Evolutionary conservation across 1,140 invertebrate genomes (phyloP), one percentile per base, ranked within the genome.

Genomic region (Penaeus japonicus): DNA sequence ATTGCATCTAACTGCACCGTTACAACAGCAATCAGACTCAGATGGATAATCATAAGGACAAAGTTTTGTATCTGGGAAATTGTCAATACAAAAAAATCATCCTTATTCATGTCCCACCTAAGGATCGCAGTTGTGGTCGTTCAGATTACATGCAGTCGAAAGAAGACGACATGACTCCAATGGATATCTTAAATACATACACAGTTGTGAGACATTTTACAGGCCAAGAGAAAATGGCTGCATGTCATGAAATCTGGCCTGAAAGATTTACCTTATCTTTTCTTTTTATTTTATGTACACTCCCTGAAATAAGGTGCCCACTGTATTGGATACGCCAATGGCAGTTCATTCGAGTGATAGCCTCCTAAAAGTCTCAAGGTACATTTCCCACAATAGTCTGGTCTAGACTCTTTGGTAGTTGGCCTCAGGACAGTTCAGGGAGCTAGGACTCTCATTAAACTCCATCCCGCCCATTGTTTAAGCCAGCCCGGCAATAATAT

Each of bases 171-270:
- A 88, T 88, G 87, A 88, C 87, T 85, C 87, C 87, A 89, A 85
- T 89, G 87, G 87, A 89, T 89, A 55, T 84, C 65, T 62, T 78
- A 27, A 39, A 89, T 32, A 57, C 55, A 83, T 77, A 77, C 24
- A 65, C 77, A 24, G 77, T 10, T 70, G 77, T n/a, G 39, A 32
- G 73, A 65, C 30, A 54, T 80, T 77, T 83, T 53, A 84, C 82
- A 84, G 83, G 87, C 87, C 87, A 89, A 89, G 81, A 84, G 87
- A 89, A 47, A 89, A 89, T 89, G 87, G 87, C 87, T 89, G 87
- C 77, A 89, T 89, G 87, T 89, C 87, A 89, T 89, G 75, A 65
- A 79, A 89, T 55, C 75, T 84, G 87, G 83, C 87, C 87, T 79
- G 82, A 89, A 80, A 80, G 57, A 62, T 53, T 88, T 70, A 84